Evolutionary conservation across 2,888 invertebrate species (phyloP).

Genomic region (Harpalus rufipes): DNA sequence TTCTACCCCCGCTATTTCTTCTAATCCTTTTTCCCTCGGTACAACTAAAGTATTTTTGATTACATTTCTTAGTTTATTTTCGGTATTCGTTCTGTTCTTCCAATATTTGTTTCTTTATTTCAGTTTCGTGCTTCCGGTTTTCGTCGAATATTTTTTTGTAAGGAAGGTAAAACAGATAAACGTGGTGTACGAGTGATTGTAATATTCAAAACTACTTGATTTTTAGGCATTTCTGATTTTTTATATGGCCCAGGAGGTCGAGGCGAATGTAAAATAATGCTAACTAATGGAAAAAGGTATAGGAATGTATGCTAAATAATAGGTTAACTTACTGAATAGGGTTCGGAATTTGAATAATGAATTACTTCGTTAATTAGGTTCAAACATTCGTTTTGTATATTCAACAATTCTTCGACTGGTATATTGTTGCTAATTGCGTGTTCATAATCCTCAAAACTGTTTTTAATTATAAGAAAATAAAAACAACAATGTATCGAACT

Average conservation of each 20-base stretch:
- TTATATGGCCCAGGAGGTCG: constrained; percentile 35
- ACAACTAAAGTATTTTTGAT: constrained; percentile 70
- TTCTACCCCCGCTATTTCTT: constrained; percentile 78
- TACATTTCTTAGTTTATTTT: constrained; percentile 28
- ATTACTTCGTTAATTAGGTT: constrained; percentile 13
- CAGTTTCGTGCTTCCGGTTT: neutral
- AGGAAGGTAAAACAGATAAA: neutral
- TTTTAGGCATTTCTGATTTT: neutral
- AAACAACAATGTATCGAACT: neutral
- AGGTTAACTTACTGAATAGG: constrained; percentile 45
- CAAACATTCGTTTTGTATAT: constrained; percentile 29
- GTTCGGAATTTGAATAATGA: neutral
- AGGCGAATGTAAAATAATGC: constrained; percentile 15
- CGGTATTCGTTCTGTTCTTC: constrained; percentile 9
- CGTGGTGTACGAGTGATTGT: constrained; percentile 34
- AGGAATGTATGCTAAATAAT: neutral
- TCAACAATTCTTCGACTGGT: neutral
- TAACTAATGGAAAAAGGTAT: constrained; percentile 23
- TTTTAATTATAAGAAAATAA: neutral
- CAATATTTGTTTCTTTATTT: neutral
- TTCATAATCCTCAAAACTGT: constrained; percentile 58
- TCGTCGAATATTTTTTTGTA: neutral
- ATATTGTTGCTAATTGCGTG: neutral
- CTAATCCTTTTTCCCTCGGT: constrained; percentile 74
- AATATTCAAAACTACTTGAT: constrained; percentile 45